phyloP scores from a whole-genome alignment of 2,113 vertebrate genomes.

The Chlamydotis undulata region DNA sequence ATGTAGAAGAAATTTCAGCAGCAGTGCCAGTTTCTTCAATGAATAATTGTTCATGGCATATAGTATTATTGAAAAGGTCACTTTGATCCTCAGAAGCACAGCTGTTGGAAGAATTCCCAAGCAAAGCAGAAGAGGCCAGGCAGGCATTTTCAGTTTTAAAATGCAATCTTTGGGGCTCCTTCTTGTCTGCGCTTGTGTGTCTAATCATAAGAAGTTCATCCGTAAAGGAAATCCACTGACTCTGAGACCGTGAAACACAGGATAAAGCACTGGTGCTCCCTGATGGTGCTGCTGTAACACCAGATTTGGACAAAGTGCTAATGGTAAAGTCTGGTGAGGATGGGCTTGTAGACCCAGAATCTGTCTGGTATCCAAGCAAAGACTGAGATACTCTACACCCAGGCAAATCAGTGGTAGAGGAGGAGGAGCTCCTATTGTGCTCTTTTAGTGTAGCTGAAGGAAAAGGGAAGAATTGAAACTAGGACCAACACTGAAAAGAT shows the following conservation, averaged over 20 bases:
- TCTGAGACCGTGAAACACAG: constrained; percentile 74
- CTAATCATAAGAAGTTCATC: constrained; percentile 68
- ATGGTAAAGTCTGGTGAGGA: constrained; percentile 69
- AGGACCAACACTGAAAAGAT: constrained; percentile 20
- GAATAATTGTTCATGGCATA: constrained; percentile 61
- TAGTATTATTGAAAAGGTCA: constrained; percentile 67
- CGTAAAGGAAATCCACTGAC: constrained; percentile 83
- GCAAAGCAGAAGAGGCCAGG: constrained; percentile 63
- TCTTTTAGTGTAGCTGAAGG: constrained; percentile 72
- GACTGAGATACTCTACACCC: constrained; percentile 74
- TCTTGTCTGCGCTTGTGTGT: constrained; percentile 51
- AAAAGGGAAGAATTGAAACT: constrained; percentile 73
- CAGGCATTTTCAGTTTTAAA: constrained; percentile 67
- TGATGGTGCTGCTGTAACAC: constrained; percentile 38
- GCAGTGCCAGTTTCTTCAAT: constrained; percentile 68
- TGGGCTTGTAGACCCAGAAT: constrained; percentile 72
- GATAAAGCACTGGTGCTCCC: constrained; percentile 65
- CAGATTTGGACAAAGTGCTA: constrained; percentile 37
- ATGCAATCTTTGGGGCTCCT: constrained; percentile 66
- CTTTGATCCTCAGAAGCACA: constrained; percentile 76
- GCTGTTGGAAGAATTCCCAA: constrained; percentile 64
- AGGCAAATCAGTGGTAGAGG: constrained; percentile 71
- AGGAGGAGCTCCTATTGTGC: constrained; percentile 67
- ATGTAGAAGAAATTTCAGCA: constrained; percentile 57
- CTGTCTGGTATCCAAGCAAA: constrained; percentile 72